phyloP scores from a whole-genome alignment of 2,113 vertebrate genomes.

The Rallus limicola region DNA sequence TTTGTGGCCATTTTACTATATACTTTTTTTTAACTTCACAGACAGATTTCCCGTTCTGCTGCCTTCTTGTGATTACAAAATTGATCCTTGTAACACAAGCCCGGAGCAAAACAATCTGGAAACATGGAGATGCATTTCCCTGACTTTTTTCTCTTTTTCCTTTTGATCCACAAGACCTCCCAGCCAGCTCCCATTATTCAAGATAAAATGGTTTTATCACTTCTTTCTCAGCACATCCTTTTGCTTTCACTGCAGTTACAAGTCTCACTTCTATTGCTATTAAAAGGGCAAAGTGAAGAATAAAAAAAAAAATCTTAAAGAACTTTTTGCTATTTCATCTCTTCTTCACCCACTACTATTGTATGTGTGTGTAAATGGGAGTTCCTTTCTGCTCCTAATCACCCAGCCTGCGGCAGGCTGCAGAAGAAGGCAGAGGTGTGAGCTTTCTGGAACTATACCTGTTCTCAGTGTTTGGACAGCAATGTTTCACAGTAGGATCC shows the following conservation, averaged over 20 bases:
- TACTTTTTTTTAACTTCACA: neutral
- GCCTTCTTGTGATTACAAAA: slow-evolving; percentile 16
- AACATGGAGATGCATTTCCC: neutral
- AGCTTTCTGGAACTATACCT: neutral
- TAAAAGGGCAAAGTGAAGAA: neutral
- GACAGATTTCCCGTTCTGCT: neutral
- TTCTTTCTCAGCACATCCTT: neutral
- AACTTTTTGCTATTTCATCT: neutral
- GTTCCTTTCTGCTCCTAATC: neutral
- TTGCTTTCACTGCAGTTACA: neutral
- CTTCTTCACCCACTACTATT: neutral
- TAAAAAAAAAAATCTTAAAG: neutral
- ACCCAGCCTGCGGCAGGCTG: neutral
- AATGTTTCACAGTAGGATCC: neutral
- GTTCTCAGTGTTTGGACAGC: neutral
- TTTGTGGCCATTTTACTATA: neutral
- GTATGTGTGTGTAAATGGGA: neutral
- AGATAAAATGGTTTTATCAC: neutral
- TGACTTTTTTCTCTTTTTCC: neutral
- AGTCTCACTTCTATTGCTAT: neutral
- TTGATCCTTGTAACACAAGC: neutral
- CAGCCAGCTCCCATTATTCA: neutral
- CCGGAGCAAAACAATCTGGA: neutral
- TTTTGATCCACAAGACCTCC: neutral
- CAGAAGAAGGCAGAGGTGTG: neutral